These are phyloP conservation scores for Zosterops japonicus DNA, from an alignment of 2,113 vertebrate species.

Conservation along the genomic window DNA sequence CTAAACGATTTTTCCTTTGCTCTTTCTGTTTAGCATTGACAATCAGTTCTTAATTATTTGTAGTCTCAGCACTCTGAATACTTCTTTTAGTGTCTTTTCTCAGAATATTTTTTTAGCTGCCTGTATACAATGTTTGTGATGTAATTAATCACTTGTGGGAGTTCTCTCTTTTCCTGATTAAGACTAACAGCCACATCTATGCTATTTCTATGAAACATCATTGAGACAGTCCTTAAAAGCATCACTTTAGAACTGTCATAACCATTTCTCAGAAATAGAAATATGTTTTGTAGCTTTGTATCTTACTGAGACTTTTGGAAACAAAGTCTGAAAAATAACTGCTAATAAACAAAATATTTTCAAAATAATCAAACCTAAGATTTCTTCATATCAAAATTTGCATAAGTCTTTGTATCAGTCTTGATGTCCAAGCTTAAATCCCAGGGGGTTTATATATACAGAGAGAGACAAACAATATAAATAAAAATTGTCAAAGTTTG, in stretches of 20 bases:
- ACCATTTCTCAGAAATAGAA: background rate
- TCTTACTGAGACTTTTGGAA: background rate
- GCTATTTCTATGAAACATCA: background rate
- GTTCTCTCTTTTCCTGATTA: background rate
- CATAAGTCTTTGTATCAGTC: background rate
- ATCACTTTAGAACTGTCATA: background rate
- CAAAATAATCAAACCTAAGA: background rate
- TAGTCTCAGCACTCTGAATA: background rate
- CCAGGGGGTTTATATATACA: background rate
- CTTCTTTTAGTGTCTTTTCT: constrained; percentile 6
- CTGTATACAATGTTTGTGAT: background rate
- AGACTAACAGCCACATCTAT: background rate
- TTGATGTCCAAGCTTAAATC: background rate
- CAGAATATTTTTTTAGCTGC: constrained; percentile 46
- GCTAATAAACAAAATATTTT: background rate
- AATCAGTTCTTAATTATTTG: constrained; percentile 2
- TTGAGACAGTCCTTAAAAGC: background rate
- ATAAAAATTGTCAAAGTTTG: background rate
- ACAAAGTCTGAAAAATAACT: background rate
- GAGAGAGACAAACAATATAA: background rate
- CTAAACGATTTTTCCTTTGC: background rate
- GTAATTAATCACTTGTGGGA: background rate
- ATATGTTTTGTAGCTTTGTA: background rate
- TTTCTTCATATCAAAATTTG: background rate
- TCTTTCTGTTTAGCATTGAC: constrained; percentile 9